Evolutionary conservation across 2,888 invertebrate genomes (phyloP).

Genomic region (Andrena minutula): DNA sequence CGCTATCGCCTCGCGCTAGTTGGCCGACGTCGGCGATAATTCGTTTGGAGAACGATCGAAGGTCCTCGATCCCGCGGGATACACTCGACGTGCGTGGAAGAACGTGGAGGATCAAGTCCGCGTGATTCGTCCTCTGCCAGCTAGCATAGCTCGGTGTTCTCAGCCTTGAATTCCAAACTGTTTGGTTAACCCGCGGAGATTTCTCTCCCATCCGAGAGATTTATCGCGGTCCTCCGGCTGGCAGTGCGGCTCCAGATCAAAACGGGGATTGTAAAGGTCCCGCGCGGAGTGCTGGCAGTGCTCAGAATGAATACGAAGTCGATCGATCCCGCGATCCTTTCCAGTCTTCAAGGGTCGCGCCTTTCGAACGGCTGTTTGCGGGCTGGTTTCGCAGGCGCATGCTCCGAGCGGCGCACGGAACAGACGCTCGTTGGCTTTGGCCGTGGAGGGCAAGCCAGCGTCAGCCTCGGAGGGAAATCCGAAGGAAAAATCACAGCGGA

Average conservation of each 20-base stretch:
- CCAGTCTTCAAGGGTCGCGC: constrained; percentile 38
- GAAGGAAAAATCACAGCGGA: constrained; percentile 53
- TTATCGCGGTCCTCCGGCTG: constrained; percentile 18
- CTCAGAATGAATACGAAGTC: constrained; percentile 23
- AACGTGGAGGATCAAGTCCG: background rate
- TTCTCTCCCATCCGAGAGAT: constrained; percentile 28
- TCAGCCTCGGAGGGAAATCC: constrained; percentile 5
- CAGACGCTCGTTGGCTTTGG: constrained; percentile 59
- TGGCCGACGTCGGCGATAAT: too few species aligned
- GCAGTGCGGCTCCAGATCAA: constrained; percentile 41
- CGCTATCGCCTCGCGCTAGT: background rate
- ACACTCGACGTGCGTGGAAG: background rate
- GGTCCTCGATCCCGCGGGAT: too few species aligned
- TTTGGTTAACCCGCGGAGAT: constrained; percentile 20
- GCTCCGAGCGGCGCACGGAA: constrained; percentile 27
- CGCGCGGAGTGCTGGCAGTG: constrained; percentile 60
- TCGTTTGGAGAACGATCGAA: too few species aligned
- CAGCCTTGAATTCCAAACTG: constrained; percentile 25
- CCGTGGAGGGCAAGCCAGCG: constrained; percentile 53
- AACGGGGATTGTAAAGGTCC: constrained; percentile 39
- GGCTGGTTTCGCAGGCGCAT: constrained; percentile 52
- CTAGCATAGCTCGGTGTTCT: constrained; percentile 28
- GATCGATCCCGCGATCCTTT: constrained; percentile 26
- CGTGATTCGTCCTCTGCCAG: background rate
- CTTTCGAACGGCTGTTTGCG: constrained; percentile 44